These are phyloP conservation scores for Piezodorus guildinii DNA, from an alignment of 1,140 invertebrate species.

Conservation along the genomic window DNA sequence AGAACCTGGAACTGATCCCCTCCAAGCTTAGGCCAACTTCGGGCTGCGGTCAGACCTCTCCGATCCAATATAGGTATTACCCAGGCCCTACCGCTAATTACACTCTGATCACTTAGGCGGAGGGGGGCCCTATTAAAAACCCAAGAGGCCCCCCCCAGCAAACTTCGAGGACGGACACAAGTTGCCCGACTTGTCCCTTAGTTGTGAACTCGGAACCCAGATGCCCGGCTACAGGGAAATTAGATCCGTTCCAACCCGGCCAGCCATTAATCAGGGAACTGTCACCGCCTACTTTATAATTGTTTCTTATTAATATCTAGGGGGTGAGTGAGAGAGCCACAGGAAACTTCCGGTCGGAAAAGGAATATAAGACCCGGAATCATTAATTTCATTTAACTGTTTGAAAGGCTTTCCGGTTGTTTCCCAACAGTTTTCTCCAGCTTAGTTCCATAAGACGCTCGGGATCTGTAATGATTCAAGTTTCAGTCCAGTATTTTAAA, in stretches of 20 bases:
- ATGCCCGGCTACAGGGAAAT: conserved; percentile 10
- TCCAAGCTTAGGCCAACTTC: neutral
- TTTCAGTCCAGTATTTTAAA: too few relatives aligned
- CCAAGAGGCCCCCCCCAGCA: neutral
- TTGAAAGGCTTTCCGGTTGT: conserved; percentile 1
- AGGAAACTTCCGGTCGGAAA: neutral
- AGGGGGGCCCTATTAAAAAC: neutral
- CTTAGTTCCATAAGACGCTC: neutral
- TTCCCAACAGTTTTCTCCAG: neutral
- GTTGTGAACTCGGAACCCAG: conserved; percentile 7
- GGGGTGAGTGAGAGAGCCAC: too few relatives aligned
- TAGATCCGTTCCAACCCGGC: neutral
- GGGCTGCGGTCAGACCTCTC: neutral
- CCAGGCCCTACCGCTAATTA: neutral
- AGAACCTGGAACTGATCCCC: neutral
- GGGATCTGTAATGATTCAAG: neutral
- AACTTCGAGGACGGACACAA: too few relatives aligned
- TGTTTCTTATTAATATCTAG: conserved; percentile 23
- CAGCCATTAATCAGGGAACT: conserved; percentile 21
- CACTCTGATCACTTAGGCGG: conserved; percentile 6
- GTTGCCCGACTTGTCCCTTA: neutral
- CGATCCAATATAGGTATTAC: conserved; percentile 10
- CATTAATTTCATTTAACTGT: conserved; percentile 12
- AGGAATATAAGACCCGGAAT: conserved; percentile 6
- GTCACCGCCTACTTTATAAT: conserved; percentile 18